phyloP scores from a whole-genome alignment of 2,888 invertebrate species.

The Xylocampa areola region DNA sequence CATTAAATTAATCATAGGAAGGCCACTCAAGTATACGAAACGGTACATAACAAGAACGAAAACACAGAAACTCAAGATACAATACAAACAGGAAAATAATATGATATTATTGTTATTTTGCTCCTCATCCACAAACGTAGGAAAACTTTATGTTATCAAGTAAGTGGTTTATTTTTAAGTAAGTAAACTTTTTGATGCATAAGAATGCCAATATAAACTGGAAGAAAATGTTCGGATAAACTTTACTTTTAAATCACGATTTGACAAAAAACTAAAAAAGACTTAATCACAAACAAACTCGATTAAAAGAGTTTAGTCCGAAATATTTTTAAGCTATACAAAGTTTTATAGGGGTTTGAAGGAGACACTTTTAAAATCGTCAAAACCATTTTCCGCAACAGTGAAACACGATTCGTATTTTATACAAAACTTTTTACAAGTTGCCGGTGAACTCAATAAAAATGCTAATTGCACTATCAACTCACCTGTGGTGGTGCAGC shows the following conservation, averaged over 20 bases:
- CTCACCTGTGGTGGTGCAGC: conserved; percentile 86
- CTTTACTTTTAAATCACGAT: too few species aligned
- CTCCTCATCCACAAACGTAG: neutral
- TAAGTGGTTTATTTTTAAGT: conserved; percentile 9
- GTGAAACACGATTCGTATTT: conserved; percentile 62
- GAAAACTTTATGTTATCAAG: conserved; percentile 16
- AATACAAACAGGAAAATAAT: conserved; percentile 51
- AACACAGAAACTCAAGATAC: conserved; percentile 21
- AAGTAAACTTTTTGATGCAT: neutral
- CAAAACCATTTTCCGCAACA: conserved; percentile 45
- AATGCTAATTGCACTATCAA: conserved; percentile 81
- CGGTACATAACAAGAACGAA: conserved; percentile 9
- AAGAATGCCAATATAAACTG: neutral
- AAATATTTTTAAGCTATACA: neutral
- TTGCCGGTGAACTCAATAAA: conserved; percentile 77
- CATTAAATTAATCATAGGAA: conserved; percentile 8
- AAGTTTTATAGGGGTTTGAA: conserved; percentile 18
- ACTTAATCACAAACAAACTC: neutral
- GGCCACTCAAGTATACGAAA: conserved; percentile 13
- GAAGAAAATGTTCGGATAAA: too few species aligned
- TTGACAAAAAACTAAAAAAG: too few species aligned
- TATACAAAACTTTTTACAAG: conserved; percentile 74
- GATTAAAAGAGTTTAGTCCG: neutral
- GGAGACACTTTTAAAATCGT: conserved; percentile 13
- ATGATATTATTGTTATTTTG: conserved; percentile 27